Evolutionary conservation across 2,888 invertebrate species (phyloP), one percentile per base, ranked within the genome.

Genomic region (Stegophylla sp.): DNA sequence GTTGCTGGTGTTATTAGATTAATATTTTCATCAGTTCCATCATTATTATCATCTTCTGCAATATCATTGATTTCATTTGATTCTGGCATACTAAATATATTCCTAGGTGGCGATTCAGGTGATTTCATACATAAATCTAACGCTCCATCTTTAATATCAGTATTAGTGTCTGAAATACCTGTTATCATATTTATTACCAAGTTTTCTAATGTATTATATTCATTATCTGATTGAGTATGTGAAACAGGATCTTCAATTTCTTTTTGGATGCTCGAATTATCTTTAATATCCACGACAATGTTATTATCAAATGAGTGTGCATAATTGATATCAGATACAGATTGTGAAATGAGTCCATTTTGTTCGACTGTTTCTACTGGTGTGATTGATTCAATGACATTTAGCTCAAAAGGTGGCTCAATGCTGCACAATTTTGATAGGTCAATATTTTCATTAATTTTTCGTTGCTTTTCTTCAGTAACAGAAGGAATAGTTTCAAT

Each of bases 41-140:
- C 43, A 72, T 48, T 86, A 9, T 85, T 86, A 48, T 83, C 82
- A 20, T 83, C 79, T 20, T 66, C 74, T 43, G 48, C 34, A 56
- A 63, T 71, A 12, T 82, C 53, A 61, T 83, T 63, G 26, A 23
- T 10, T 45, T 67, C 81, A 63, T 43, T 76, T 41, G 56, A 10
- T 17, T 66, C 51, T n/a, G 56, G 9, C 66, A 48, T 69, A 56
- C 43, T 66, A 28, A 67, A 67, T 28, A 67, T 59, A 20, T 45
- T 67, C 0, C n/a, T 77, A n/a, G 23, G 26, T 15, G 66, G 45
- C 1, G 43, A 43, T 9, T 76, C 56, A 10, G 56, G 56, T 5
- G 48, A 59, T 48, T 79, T 79, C 17, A 48, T 69, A 9, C 69
- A 69, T 34, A 79, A 48, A 61, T 79, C 45, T 41, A 79, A 79